phyloP scores from a whole-genome alignment of 2,797 vertebrate genomes.

The Halcyon chelicuti region DNA sequence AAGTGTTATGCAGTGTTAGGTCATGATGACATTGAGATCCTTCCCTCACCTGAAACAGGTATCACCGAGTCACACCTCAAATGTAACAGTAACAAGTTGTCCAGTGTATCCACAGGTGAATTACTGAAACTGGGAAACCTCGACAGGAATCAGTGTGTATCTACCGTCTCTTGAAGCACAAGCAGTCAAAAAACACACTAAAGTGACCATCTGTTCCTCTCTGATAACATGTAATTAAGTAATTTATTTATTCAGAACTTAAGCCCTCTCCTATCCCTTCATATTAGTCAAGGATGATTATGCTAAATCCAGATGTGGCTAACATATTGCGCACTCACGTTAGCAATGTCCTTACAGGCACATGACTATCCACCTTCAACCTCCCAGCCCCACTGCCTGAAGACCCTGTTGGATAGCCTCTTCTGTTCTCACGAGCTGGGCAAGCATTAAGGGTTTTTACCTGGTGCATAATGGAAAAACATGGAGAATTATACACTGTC shows the following conservation, averaged over 20 bases:
- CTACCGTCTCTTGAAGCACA: conserved; percentile 13
- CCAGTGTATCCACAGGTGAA: background rate
- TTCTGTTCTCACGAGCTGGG: background rate
- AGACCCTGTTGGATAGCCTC: background rate
- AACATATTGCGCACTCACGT: conserved; percentile 53
- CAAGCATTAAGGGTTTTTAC: background rate
- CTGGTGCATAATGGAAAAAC: background rate
- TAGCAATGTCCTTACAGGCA: conserved; percentile 32
- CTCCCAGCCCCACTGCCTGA: background rate
- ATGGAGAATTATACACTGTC: background rate
- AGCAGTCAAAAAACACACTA: conserved; percentile 54
- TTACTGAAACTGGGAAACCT: background rate
- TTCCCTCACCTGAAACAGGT: background rate
- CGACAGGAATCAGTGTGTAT: background rate
- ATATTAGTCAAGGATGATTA: conserved; percentile 73
- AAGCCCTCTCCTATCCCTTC: conserved; percentile 49
- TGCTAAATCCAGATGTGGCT: conserved; percentile 70
- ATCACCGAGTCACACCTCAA: background rate
- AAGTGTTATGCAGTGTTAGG: background rate
- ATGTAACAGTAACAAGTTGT: background rate
- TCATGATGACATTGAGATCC: background rate
- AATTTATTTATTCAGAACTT: conserved; percentile 76
- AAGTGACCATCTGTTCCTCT: conserved; percentile 77
- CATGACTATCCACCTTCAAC: background rate
- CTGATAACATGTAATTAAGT: conserved; percentile 74